Evolutionary conservation across 2,888 invertebrate species (phyloP).

Genomic region (Leptinotarsa rubiginosa): DNA sequence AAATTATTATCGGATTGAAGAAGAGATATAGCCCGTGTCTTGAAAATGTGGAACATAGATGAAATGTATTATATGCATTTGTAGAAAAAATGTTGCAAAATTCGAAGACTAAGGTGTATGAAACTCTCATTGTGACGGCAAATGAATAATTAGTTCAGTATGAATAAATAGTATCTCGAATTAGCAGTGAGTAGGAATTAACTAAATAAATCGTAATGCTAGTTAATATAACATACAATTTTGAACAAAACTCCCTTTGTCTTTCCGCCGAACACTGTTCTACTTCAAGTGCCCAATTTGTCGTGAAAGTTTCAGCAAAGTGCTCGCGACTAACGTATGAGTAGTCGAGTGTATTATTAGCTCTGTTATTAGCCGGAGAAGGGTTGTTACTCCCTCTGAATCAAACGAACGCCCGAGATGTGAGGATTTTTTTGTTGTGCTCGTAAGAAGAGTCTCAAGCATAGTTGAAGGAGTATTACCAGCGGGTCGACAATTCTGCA

Average conservation of each 20-base stretch:
- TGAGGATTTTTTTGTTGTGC: constrained; percentile 16
- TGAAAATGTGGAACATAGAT: no score
- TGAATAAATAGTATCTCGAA: no score
- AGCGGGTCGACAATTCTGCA: not conserved
- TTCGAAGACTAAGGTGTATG: no score
- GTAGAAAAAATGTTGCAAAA: no score
- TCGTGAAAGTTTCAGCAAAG: constrained; percentile 25
- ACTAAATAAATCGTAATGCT: no score
- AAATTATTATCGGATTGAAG: no score
- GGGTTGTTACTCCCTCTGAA: constrained; percentile 24
- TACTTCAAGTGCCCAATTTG: constrained; percentile 21
- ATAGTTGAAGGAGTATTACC: not conserved
- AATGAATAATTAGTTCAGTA: no score
- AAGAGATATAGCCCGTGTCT: no score
- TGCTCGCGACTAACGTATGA: constrained; percentile 3
- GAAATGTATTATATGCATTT: no score
- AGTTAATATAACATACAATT: not conserved
- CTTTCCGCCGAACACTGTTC: not conserved
- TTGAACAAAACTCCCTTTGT: not conserved
- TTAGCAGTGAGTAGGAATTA: no score
- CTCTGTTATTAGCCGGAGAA: constrained; percentile 26
- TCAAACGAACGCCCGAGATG: constrained; percentile 8
- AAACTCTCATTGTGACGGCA: no score
- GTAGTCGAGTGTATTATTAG: constrained; percentile 11
- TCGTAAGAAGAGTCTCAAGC: not conserved